Conservation (phyloP, 2,113 vertebrate genomes). For the Haplotaxodon microlepis region DNA sequence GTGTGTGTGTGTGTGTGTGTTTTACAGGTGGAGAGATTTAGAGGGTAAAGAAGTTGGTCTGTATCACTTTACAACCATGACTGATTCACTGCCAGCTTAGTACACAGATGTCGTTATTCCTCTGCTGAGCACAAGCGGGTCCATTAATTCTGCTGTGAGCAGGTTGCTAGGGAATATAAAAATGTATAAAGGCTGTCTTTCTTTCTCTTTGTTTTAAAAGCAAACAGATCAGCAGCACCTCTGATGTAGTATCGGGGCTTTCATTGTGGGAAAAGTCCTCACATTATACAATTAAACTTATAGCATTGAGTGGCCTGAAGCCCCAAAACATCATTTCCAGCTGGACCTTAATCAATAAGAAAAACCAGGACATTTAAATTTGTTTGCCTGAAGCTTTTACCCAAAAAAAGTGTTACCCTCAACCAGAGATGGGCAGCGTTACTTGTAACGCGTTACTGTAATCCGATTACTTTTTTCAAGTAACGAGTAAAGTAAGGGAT, state of each 20-base stretch:
- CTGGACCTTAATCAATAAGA: background rate
- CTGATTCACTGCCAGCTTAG: slow-evolving; percentile 3
- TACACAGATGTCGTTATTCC: background rate
- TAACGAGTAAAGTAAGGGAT: too few species aligned
- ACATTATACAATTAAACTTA: background rate
- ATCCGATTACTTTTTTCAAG: too few species aligned
- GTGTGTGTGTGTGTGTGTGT: background rate
- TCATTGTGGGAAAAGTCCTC: background rate
- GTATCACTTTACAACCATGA: background rate
- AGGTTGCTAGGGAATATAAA: background rate
- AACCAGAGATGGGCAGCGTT: too few species aligned
- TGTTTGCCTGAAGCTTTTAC: background rate
- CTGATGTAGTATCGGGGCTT: background rate
- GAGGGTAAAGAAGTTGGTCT: background rate
- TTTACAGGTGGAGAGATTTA: background rate
- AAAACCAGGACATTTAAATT: background rate
- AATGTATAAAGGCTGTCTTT: background rate
- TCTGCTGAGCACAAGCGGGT: background rate
- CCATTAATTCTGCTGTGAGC: slow-evolving; percentile 17
- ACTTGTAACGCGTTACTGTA: too few species aligned
- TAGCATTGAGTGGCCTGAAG: background rate
- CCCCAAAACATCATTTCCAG: background rate
- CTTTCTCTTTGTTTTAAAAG: background rate
- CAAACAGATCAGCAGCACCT: background rate
- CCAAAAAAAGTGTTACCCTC: background rate